Evolutionary conservation across 2,888 invertebrate species (phyloP).

Genomic region (Cataglyphis livida): DNA sequence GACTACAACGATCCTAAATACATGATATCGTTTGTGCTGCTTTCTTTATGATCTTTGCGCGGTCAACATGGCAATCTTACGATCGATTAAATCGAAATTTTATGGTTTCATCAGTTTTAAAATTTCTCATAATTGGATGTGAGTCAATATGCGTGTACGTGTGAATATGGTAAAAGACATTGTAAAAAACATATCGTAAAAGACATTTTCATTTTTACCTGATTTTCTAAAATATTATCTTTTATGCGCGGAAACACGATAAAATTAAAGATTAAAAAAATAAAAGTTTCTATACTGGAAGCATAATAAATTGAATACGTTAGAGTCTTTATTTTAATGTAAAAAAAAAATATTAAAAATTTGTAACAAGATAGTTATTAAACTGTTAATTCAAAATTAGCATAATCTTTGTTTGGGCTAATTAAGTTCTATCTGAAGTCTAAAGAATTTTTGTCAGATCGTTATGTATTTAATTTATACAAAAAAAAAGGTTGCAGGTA

Average conservation of each 20-base stretch:
- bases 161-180: background rate
- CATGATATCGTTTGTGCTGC: constrained; percentile 60
- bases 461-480: background rate
- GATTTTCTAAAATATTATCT: background rate
- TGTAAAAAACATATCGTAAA: background rate
- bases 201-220: background rate
- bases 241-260: background rate
- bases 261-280: background rate
- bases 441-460: background rate
- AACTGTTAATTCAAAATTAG: background rate
- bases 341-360: background rate
- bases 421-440: background rate
- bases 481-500: background rate
- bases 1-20: constrained; percentile 56
- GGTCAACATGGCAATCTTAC: background rate
- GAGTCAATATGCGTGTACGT: background rate
- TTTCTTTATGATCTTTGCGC: background rate
- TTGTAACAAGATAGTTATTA: background rate
- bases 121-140: background rate
- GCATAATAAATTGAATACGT: background rate
- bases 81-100: background rate
- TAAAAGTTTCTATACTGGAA: background rate
- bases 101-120: background rate
- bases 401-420: background rate
- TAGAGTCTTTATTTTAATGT: background rate